phyloP scores from a whole-genome alignment of 2,888 invertebrate species.

The Caenorhabditis drosophilae region DNA sequence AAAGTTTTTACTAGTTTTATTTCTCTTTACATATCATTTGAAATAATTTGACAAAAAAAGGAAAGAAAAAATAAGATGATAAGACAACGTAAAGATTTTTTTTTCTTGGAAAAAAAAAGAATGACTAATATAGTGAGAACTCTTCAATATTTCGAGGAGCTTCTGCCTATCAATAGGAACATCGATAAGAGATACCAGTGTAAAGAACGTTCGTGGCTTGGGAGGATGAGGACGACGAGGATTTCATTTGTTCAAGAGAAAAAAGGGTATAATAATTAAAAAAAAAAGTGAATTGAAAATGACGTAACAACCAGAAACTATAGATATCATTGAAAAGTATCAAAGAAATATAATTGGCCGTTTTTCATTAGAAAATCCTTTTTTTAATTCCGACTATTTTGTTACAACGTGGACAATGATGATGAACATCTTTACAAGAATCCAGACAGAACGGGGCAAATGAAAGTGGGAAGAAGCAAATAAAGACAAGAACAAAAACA shows the following conservation, averaged over 20 bases:
- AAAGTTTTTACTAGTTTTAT: background rate
- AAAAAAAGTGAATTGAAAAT: no score
- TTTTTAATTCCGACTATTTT: constrained; percentile 49
- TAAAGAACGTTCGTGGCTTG: background rate
- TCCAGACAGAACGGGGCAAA: constrained; percentile 59
- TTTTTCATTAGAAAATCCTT: constrained; percentile 24
- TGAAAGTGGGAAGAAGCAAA: constrained; percentile 58
- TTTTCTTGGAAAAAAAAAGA: background rate
- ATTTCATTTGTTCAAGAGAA: background rate
- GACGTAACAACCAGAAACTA: no score
- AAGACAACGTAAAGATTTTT: background rate
- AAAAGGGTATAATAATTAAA: background rate
- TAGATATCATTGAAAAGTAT: no score
- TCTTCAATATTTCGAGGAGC: constrained; percentile 1
- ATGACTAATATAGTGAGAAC: background rate
- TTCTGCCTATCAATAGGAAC: no score
- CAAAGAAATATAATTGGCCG: no score
- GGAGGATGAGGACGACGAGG: no score
- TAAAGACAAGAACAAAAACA: constrained; percentile 45
- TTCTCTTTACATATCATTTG: background rate
- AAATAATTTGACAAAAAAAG: background rate
- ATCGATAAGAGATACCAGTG: constrained; percentile 1
- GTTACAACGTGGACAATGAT: constrained; percentile 56
- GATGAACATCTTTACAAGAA: constrained; percentile 55
- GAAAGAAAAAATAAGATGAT: background rate